Evolutionary conservation across 2,113 vertebrate genomes (phyloP).

Genomic region (Gobio gobio): DNA sequence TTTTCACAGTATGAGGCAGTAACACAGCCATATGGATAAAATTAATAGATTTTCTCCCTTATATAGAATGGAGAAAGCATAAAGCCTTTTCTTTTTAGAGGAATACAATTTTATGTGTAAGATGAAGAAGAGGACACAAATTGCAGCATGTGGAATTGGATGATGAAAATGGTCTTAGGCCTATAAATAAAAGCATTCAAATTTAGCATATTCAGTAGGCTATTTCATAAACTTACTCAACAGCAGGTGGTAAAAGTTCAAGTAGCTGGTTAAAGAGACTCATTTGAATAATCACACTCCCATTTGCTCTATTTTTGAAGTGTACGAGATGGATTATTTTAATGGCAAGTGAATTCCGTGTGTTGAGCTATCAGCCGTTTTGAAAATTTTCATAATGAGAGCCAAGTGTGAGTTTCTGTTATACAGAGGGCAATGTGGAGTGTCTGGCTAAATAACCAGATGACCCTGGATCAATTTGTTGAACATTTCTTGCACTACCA

Average conservation of each 20-base stretch:
- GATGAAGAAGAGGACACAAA: not conserved
- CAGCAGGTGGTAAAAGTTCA: constrained; percentile 13
- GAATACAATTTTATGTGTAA: not conserved
- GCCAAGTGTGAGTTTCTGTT: not conserved
- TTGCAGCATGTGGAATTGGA: not conserved
- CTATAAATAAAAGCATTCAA: constrained; percentile 12
- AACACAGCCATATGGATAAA: not conserved
- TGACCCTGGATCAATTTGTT: too few species aligned
- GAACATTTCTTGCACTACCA: too few species aligned
- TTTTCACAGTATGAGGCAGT: not conserved
- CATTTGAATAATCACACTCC: not conserved
- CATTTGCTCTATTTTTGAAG: constrained; percentile 2
- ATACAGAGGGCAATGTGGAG: not conserved
- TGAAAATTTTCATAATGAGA: not conserved
- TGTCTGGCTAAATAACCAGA: not conserved
- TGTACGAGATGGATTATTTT: constrained; percentile 6
- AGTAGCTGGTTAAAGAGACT: not conserved
- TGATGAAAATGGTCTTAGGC: not conserved
- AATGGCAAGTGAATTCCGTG: not conserved
- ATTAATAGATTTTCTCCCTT: not conserved
- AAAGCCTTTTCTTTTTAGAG: not conserved
- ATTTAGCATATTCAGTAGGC: not conserved
- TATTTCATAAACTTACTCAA: not conserved
- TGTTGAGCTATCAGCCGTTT: not conserved
- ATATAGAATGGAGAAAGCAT: not conserved